These are phyloP conservation scores for Elephas maximus DNA, from an alignment of 2,113 vertebrate genomes.

Conservation along the genomic window DNA sequence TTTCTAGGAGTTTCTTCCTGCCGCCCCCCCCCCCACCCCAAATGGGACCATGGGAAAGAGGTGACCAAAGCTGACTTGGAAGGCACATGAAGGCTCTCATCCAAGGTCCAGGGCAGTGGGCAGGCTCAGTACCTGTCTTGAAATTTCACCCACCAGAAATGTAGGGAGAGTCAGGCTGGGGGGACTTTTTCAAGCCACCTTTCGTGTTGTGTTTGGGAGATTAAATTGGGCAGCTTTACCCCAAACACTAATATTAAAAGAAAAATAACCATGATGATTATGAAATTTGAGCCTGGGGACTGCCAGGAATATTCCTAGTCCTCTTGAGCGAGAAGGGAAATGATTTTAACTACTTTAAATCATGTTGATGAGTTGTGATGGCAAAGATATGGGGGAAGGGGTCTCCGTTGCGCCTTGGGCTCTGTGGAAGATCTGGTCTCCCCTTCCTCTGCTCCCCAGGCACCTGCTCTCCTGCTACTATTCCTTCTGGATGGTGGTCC, in stretches of 20 bases:
- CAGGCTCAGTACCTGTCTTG: not conserved
- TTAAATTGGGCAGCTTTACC: not conserved
- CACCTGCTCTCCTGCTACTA: not conserved
- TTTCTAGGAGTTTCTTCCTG: not conserved
- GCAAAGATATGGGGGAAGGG: not conserved
- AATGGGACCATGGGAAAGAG: not conserved
- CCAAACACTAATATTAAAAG: not conserved
- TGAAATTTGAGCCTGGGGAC: constrained; percentile 1
- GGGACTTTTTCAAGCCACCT: not conserved
- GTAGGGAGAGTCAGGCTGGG: not conserved
- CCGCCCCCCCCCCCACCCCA: not conserved
- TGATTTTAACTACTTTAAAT: constrained; percentile 9
- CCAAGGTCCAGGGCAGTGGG: not conserved
- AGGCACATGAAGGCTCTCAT: not conserved
- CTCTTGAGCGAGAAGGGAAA: not conserved
- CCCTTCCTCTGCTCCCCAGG: not conserved
- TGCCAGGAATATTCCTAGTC: not conserved
- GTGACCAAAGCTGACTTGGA: not conserved
- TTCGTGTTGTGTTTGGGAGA: not conserved
- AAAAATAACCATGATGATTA: not conserved
- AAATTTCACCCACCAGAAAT: constrained; percentile 5
- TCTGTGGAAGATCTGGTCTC: not conserved
- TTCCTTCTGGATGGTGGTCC: not conserved
- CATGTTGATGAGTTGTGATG: not conserved
- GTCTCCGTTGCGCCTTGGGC: not conserved